Evolutionary conservation across 2,113 vertebrate genomes (phyloP).

Genomic region (Solenodon paradoxus): DNA sequence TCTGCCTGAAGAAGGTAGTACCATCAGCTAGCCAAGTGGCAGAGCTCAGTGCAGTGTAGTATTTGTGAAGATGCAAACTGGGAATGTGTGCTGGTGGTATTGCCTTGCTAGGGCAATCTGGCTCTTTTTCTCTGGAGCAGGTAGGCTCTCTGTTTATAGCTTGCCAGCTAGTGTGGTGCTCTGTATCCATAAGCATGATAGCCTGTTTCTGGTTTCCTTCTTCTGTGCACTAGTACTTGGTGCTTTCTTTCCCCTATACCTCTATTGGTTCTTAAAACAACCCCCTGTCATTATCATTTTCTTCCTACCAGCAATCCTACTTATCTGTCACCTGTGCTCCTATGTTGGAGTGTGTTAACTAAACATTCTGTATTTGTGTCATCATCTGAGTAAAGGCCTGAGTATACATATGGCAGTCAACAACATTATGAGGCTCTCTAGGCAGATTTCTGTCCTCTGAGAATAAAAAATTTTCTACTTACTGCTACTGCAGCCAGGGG

Average conservation of each 20-base stretch:
- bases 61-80: no score
- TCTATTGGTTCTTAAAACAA: background rate
- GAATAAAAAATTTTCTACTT: background rate
- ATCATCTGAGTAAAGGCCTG: background rate
- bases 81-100: background rate
- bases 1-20: background rate
- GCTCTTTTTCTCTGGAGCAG: background rate
- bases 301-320: background rate
- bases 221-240: background rate
- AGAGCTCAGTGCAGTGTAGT: background rate
- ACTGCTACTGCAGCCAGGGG: background rate
- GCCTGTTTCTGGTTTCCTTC: background rate
- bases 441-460: background rate
- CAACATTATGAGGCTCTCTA: background rate
- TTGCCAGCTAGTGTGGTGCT: background rate
- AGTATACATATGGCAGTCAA: background rate
- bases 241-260: background rate
- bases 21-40: background rate
- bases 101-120: background rate
- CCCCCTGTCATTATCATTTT: background rate
- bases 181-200: background rate
- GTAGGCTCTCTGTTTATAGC: background rate
- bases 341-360: background rate
- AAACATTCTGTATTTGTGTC: background rate
- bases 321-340: background rate